A percentile compares a stretch with the other conserved stretches of the same genome.
Evolutionary conservation across 2,888 invertebrate genomes (phyloP).

Genomic region (Cartodere bifasciata): DNA sequence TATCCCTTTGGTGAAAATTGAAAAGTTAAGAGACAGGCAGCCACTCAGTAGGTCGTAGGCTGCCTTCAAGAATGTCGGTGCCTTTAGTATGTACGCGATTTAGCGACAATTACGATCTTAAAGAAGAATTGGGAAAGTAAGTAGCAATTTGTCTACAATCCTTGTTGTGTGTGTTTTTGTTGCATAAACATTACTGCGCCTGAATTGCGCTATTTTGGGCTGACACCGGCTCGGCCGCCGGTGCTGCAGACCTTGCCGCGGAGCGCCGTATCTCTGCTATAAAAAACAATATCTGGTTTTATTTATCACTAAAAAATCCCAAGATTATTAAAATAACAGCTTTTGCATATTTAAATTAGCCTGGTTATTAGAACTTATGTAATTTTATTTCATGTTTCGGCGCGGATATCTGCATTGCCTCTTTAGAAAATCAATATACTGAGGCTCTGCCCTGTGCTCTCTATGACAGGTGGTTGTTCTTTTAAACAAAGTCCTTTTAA

Average conservation of each 20-base stretch:
- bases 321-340: too few species aligned
- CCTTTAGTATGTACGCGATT: constrained; percentile 91
- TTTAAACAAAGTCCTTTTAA: not conserved
- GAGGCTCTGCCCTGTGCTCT: constrained; percentile 30
- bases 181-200: not conserved
- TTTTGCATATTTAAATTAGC: too few species aligned
- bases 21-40: constrained; percentile 23
- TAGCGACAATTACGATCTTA: constrained; percentile 98
- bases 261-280: not conserved
- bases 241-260: too few species aligned
- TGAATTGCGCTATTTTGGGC: too few species aligned
- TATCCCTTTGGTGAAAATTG: constrained; percentile 11
- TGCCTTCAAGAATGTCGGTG: constrained; percentile 58
- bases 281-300: not conserved
- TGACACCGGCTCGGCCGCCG: too few species aligned
- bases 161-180: constrained; percentile 7
- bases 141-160: constrained; percentile 40
- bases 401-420: constrained; percentile 36
- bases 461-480: constrained; percentile 35
- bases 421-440: constrained; percentile 35
- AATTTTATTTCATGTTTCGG: too few species aligned
- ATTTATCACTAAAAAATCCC: constrained; percentile 1
- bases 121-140: constrained; percentile 99
- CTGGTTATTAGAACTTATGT: too few species aligned
- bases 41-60: constrained; percentile 29